Base-by-base conservation (phyloP, 1,140 invertebrate genomes). In the Gonioctena quinquepunctata region DNA sequence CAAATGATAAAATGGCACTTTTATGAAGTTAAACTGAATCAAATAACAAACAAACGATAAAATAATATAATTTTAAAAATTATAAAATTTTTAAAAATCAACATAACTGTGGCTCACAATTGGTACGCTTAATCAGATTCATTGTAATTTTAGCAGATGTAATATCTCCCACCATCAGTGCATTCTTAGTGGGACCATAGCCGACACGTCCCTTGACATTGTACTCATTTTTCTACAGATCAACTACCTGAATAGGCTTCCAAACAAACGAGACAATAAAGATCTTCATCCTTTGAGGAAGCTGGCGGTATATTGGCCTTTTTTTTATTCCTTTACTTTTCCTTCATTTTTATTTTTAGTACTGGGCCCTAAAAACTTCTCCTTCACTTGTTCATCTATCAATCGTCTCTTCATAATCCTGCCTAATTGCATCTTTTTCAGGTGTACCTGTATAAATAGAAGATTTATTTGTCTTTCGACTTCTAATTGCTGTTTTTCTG, bases 391-490 rank as follows among this genome's bases (percentile, higher is more conserved):
- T 48, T 56, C 59, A 52, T 23, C 50, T 27, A n/a, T 70, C 49
- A n/a, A 21, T 52, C 54, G 18, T 70, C 52, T 48, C 26, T 59
- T 64, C 22, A 77, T 71, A 56, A 57, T 76, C 60, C n/a, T 33
- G 8, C n/a, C 28, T 33, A 11, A 33, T 33, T n/a, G 8, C 28
- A 11, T 33, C 28, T 68, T 76, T 76, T 48, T 76, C 74, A 16
- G 76, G 72, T 48, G 69, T 77, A 54, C 76, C 76, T 21, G 76
- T 79, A 50, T 76, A 76, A 16, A 78, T 79, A 11, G 75, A 69
- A 54, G 78, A 78, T 26, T 79, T 79, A 18, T 69, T 77, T 2
- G 18, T 77, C 76, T 74, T 74, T 18, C 33, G 54, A 57, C 52
- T 28, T 69, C 61, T 76, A 33, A 18, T 71, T 26, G 1, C 61